These are phyloP conservation scores for Theocolax elegans DNA, from an alignment of 1,140 invertebrate species.

Conservation along the genomic window DNA sequence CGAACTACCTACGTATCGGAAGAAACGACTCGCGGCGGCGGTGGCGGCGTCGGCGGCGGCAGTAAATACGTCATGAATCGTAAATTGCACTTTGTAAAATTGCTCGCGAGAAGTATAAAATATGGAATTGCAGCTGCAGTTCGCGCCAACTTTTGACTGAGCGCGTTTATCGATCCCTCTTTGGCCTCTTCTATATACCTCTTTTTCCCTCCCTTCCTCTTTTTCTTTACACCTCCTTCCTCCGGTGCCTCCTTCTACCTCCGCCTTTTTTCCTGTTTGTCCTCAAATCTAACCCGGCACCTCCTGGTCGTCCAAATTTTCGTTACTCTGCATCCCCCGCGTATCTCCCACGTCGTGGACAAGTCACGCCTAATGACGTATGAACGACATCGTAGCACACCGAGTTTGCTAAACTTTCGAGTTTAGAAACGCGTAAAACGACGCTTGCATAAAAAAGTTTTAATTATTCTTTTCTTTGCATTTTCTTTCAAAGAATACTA, in stretches of 20 bases:
- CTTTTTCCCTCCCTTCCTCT: background rate
- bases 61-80: conserved; percentile 11
- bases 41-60: background rate
- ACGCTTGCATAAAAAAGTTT: no score
- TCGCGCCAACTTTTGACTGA: conserved; percentile 22
- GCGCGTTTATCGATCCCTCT: conserved; percentile 10
- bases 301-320: no score
- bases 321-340: no score
- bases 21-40: background rate
- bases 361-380: background rate
- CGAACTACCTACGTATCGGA: no score
- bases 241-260: background rate
- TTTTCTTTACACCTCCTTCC: background rate
- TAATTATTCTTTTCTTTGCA: no score
- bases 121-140: conserved; percentile 16
- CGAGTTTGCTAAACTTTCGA: no score
- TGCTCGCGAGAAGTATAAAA: conserved; percentile 17
- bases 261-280: no score
- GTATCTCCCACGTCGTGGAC: no score
- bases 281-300: no score
- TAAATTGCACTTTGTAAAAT: conserved; percentile 32
- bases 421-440: no score
- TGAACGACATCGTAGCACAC: no score
- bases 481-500: no score
- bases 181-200: background rate